Evolutionary conservation across 1,140 invertebrate species (phyloP).

Genomic region (Euglossa dilemma): DNA sequence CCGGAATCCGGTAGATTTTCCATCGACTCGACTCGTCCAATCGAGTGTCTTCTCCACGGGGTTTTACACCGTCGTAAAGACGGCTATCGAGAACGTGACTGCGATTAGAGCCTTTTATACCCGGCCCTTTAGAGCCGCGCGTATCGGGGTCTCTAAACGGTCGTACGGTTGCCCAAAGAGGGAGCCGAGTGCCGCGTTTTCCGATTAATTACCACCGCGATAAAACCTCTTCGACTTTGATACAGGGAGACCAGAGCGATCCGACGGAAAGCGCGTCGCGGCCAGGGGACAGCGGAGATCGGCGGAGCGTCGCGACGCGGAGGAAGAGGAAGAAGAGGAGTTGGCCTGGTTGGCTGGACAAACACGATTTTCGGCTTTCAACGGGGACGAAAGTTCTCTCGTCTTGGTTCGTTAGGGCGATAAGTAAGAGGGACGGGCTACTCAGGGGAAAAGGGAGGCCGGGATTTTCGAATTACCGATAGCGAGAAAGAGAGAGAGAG

Average conservation of each 20-base stretch:
- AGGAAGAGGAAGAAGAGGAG: too few relatives aligned
- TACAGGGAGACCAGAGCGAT: too few relatives aligned
- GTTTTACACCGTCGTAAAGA: slow-evolving; percentile 11
- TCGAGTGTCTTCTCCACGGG: not conserved
- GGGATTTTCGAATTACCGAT: slow-evolving; percentile 17
- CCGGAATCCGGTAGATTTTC: not conserved
- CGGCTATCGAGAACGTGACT: not conserved
- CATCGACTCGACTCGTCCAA: too few relatives aligned
- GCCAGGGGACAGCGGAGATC: too few relatives aligned
- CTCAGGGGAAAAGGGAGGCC: not conserved
- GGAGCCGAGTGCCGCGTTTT: not conserved
- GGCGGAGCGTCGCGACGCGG: too few relatives aligned
- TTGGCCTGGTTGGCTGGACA: not conserved
- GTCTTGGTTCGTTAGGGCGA: not conserved
- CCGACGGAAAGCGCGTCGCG: too few relatives aligned
- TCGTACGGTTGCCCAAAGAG: not conserved
- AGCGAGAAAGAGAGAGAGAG: not conserved
- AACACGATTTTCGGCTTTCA: slow-evolving; percentile 11
- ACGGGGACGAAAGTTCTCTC: not conserved
- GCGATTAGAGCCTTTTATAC: not conserved
- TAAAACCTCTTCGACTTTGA: not conserved
- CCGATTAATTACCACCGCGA: not conserved
- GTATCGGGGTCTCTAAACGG: not conserved
- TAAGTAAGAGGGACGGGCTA: not conserved
- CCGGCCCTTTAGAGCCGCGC: not conserved